Evolutionary conservation across 1,140 invertebrate genomes (phyloP).

Genomic region (Ceratosolen solmsi): DNA sequence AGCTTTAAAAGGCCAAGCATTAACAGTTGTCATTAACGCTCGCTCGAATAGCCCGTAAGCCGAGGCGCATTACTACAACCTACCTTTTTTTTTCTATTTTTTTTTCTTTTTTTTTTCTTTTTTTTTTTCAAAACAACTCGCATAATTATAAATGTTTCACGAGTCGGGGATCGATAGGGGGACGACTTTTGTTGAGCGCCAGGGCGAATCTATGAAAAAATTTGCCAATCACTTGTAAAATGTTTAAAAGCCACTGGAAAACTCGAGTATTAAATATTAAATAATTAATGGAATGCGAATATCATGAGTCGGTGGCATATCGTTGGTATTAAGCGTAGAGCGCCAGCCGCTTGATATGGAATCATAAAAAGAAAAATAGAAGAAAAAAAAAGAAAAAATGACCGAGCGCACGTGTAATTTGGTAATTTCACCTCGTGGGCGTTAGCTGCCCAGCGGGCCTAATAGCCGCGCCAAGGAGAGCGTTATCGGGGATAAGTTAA

Average conservation of each 20-base stretch:
- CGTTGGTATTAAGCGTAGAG: neutral
- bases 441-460: no score
- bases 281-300: neutral
- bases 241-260: neutral
- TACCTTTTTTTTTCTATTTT: slow-evolving; percentile 5
- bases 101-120: neutral
- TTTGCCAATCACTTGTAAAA: slow-evolving; percentile 18
- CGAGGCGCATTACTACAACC: no score
- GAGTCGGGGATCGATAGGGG: neutral
- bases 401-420: neutral
- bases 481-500: neutral
- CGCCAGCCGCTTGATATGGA: no score
- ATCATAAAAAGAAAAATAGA: no score
- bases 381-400: no score
- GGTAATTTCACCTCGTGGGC: neutral
- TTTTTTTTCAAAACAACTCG: slow-evolving; percentile 7
- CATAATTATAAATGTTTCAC: slow-evolving; percentile 18
- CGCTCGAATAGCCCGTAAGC: neutral
- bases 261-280: slow-evolving; percentile 10
- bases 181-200: neutral
- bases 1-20: neutral
- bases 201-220: neutral
- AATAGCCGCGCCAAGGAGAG: neutral
- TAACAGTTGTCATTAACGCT: neutral
- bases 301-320: neutral